Percentiles rank a stretch among this genome's conserved stretches.
phyloP scores from a whole-genome alignment of 2,888 invertebrate species.

The Ochropleura leucogaster region DNA sequence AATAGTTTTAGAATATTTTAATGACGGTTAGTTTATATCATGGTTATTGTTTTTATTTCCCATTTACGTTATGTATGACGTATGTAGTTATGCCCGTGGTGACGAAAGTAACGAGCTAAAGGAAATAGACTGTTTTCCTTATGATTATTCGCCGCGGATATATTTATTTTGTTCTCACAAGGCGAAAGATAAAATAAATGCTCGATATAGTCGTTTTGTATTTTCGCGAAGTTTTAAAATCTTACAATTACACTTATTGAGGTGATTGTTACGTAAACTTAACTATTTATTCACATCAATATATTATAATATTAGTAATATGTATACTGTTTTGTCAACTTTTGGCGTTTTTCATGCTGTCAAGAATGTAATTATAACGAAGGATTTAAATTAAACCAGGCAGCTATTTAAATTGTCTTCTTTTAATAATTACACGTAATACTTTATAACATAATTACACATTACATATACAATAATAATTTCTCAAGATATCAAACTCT shows the following conservation, averaged over 20 bases:
- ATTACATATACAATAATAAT: slow-evolving; percentile 90
- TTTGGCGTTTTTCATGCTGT: slow-evolving; percentile 32
- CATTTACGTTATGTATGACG: slow-evolving; percentile 16
- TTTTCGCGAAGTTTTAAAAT: slow-evolving; percentile 15
- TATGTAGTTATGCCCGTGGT: slow-evolving; percentile 24
- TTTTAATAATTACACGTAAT: slow-evolving; percentile 91
- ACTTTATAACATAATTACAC: slow-evolving; percentile 91
- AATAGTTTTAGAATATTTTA: slow-evolving; percentile 61
- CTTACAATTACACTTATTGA: slow-evolving; percentile 19
- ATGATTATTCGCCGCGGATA: background rate
- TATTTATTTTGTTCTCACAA: background rate
- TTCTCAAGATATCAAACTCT: slow-evolving; percentile 89
- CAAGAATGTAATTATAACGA: background rate
- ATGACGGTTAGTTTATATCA: slow-evolving; percentile 51
- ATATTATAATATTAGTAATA: slow-evolving; percentile 12
- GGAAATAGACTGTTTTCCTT: slow-evolving; percentile 25
- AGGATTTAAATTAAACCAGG: slow-evolving; percentile 67
- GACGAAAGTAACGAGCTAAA: slow-evolving; percentile 35
- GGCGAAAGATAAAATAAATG: slow-evolving; percentile 17
- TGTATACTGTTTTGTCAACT: slow-evolving; percentile 1
- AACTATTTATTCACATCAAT: slow-evolving; percentile 30
- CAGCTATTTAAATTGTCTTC: slow-evolving; percentile 86
- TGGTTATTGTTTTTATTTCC: slow-evolving; percentile 53
- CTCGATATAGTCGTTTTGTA: slow-evolving; percentile 10
- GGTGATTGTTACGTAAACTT: slow-evolving; percentile 36